These are phyloP conservation scores for Taenaris catops DNA, from an alignment of 2,888 invertebrate species.

Conservation along the genomic window DNA sequence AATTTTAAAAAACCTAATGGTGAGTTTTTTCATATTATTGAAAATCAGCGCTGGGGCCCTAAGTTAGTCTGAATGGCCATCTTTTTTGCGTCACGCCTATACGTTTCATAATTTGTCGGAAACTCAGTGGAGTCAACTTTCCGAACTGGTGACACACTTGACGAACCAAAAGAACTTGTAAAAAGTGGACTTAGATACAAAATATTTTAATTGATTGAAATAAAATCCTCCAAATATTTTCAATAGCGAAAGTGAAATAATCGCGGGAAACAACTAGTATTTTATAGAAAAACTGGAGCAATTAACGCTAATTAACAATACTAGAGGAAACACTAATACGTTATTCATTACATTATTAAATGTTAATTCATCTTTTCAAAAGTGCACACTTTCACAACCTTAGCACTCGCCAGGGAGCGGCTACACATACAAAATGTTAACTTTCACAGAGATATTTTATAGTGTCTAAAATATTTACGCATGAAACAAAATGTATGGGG, in stretches of 20 bases:
- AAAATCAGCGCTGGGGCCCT: too few species aligned
- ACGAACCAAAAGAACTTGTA: too few species aligned
- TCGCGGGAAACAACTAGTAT: not conserved
- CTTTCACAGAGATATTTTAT: slow-evolving; percentile 26
- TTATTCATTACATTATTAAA: slow-evolving; percentile 24
- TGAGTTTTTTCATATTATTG: too few species aligned
- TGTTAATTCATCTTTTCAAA: slow-evolving; percentile 27
- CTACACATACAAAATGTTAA: slow-evolving; percentile 24
- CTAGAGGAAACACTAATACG: slow-evolving; percentile 18
- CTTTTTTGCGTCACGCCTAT: too few species aligned
- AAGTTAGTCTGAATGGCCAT: too few species aligned
- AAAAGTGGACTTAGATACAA: too few species aligned
- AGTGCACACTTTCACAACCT: slow-evolving; percentile 29
- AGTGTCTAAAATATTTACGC: slow-evolving; percentile 7
- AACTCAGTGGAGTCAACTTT: too few species aligned
- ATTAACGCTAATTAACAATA: slow-evolving; percentile 23
- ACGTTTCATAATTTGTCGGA: too few species aligned
- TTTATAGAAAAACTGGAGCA: slow-evolving; percentile 15
- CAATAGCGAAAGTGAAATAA: not conserved
- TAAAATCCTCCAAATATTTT: not conserved
- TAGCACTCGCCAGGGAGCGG: slow-evolving; percentile 23
- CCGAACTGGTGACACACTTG: too few species aligned
- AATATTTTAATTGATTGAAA: not conserved
- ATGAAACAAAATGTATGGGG: too few species aligned
- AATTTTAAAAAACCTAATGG: too few species aligned